Evolutionary conservation across 64 coral and sea anemone genomes (phyloP).

Genomic region (Platygyra sinensis): DNA sequence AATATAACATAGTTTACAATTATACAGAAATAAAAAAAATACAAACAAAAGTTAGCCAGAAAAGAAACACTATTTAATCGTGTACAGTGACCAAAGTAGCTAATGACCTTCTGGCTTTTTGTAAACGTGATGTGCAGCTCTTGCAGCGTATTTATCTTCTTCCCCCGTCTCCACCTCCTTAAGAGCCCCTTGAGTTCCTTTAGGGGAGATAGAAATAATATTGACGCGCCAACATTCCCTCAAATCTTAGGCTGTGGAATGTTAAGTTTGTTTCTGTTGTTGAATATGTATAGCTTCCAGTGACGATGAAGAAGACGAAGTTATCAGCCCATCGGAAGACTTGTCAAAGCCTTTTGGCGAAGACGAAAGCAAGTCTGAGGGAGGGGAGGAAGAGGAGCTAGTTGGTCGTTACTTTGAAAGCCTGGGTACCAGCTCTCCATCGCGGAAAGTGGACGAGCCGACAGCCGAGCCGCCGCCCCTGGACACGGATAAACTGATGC

Average conservation of each 20-base stretch:
- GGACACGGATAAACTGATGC: slow-evolving; percentile 32
- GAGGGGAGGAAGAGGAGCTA: slow-evolving; percentile 19
- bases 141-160: too few relatives aligned
- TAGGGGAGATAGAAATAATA: background rate
- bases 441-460: background rate
- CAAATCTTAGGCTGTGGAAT: background rate
- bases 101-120: too few relatives aligned
- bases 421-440: slow-evolving; percentile 16
- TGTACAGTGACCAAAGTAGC: too few relatives aligned
- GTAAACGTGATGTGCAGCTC: too few relatives aligned
- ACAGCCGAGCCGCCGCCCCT: slow-evolving; percentile 13
- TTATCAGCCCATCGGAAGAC: slow-evolving; percentile 23
- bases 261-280: background rate
- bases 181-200: too few relatives aligned
- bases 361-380: slow-evolving; percentile 26
- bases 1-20: too few relatives aligned
- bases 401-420: slow-evolving; percentile 48
- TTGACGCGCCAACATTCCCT: background rate
- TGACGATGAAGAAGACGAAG: slow-evolving; percentile 31
- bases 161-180: too few relatives aligned
- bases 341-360: slow-evolving; percentile 19
- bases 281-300: slow-evolving; percentile 1
- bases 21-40: too few relatives aligned
- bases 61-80: too few relatives aligned
- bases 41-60: too few relatives aligned